Percentiles rank a stretch among this genome's conserved stretches.
Evolutionary conservation across 2,797 vertebrate genomes (phyloP).

Genomic region (Chromobotia macracanthus): DNA sequence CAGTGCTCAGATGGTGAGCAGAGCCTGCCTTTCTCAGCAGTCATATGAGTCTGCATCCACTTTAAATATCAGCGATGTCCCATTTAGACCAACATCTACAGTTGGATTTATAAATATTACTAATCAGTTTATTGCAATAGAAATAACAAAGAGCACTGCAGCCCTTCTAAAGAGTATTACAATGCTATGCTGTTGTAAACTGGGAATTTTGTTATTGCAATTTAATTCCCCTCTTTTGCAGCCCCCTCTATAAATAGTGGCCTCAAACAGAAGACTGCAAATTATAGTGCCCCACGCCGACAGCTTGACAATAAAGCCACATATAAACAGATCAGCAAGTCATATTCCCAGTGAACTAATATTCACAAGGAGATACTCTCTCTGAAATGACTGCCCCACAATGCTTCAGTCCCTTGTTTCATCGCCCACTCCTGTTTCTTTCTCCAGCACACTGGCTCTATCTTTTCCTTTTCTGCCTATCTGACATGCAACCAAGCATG

Average conservation of each 20-base stretch:
- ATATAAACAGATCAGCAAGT: constrained; percentile 59
- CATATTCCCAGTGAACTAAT: constrained; percentile 43
- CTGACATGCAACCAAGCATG: constrained; percentile 56
- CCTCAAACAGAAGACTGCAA: constrained; percentile 47
- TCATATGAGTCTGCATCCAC: constrained; percentile 31
- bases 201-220: constrained; percentile 40
- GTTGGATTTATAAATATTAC: constrained; percentile 17
- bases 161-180: constrained; percentile 13
- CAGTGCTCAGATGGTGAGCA: constrained; percentile 45
- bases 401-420: constrained; percentile 33
- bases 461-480: constrained; percentile 40
- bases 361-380: constrained; percentile 54
- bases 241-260: constrained; percentile 45
- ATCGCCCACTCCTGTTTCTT: constrained; percentile 35
- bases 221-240: constrained; percentile 46
- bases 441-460: constrained; percentile 13
- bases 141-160: constrained; percentile 30
- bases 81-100: not conserved
- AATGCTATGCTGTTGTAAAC: constrained; percentile 22
- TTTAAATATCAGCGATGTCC: constrained; percentile 32
- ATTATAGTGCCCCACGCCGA: constrained; percentile 66
- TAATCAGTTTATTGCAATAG: constrained; percentile 3
- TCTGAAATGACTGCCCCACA: constrained; percentile 36
- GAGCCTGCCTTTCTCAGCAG: constrained; percentile 27
- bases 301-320: constrained; percentile 73